Evolutionary conservation across 2,888 invertebrate species (phyloP).

Genomic region (Ceraclea dissimilis): DNA sequence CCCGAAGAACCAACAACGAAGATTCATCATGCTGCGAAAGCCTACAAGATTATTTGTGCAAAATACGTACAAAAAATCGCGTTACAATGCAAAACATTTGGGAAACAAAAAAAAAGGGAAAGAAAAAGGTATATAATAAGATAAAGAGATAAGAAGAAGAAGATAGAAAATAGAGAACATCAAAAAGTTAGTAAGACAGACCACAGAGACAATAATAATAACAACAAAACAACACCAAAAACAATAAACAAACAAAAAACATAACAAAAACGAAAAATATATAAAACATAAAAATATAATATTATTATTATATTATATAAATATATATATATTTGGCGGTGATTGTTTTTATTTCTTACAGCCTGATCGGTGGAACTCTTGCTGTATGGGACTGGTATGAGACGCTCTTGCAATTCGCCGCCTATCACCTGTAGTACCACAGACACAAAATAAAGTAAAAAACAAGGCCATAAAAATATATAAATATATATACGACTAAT

Average conservation of each 20-base stretch:
- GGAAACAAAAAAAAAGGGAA: no score
- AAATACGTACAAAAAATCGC: no score
- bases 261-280: conserved; percentile 6
- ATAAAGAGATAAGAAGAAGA: conserved; percentile 29
- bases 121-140: no score
- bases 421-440: conserved; percentile 79
- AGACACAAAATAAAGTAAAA: conserved; percentile 8
- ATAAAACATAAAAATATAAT: background rate
- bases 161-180: conserved; percentile 30
- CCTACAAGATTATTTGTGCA: no score
- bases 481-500: no score
- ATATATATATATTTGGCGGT: conserved; percentile 17
- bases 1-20: no score
- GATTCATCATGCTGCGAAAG: no score
- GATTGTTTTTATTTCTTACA: conserved; percentile 69
- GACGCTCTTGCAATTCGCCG: conserved; percentile 99
- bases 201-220: conserved; percentile 33
- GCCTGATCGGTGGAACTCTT: conserved; percentile 99
- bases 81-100: no score
- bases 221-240: conserved; percentile 29
- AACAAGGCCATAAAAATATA: conserved; percentile 5
- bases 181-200: conserved; percentile 19
- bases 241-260: conserved; percentile 28
- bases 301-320: background rate
- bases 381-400: conserved; percentile 99